phyloP scores from a whole-genome alignment of 2,888 invertebrate species.

The Apotomis capreana region DNA sequence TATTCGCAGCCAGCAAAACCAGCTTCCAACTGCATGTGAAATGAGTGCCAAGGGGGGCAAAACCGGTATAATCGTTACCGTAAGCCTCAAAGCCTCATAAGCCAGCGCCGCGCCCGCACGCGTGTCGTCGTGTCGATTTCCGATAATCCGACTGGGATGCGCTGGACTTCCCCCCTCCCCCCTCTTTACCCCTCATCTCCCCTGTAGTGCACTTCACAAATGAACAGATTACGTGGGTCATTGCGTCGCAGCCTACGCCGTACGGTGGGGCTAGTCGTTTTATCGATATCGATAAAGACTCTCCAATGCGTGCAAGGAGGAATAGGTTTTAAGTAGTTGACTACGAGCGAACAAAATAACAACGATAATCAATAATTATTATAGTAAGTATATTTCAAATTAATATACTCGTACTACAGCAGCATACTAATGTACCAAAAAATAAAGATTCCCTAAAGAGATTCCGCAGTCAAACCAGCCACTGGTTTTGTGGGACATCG shows the following conservation, averaged over 20 bases:
- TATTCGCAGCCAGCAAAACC: too few species aligned
- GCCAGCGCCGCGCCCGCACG: slow-evolving; percentile 1
- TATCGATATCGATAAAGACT: background rate
- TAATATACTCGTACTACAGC: too few species aligned
- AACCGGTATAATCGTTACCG: background rate
- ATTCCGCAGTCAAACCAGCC: too few species aligned
- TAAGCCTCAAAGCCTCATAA: background rate
- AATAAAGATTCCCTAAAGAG: too few species aligned
- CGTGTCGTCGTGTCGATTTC: slow-evolving; percentile 28
- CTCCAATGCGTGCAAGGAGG: too few species aligned
- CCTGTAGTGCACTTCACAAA: slow-evolving; percentile 30
- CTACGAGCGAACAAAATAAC: too few species aligned
- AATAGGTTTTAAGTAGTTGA: too few species aligned
- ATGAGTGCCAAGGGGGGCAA: background rate
- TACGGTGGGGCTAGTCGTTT: background rate
- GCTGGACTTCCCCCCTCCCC: background rate
- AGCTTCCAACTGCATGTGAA: too few species aligned
- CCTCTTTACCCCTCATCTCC: background rate
- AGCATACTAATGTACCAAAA: too few species aligned
- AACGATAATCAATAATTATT: too few species aligned
- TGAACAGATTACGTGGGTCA: slow-evolving; percentile 30
- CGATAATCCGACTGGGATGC: slow-evolving; percentile 19
- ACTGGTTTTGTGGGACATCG: too few species aligned
- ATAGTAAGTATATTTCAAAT: too few species aligned
- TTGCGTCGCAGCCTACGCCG: background rate